Base-by-base conservation (phyloP, 2,113 vertebrate genomes). In the Camelus bactrianus region DNA sequence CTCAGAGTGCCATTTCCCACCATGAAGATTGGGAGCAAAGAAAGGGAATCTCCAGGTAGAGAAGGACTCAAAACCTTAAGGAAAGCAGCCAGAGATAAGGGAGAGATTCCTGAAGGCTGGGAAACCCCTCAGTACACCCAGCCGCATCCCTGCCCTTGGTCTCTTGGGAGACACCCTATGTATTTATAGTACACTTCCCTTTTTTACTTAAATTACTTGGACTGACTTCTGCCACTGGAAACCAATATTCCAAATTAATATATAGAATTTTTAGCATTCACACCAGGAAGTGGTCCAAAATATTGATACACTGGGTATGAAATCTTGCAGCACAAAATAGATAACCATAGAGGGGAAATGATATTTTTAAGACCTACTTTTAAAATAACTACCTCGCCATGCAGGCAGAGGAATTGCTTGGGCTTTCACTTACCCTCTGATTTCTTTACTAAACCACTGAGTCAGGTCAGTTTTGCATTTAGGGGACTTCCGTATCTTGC, bases 401-500 rank as follows among this genome's bases (percentile, higher is more conserved):
- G 54, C 62, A 48, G 86, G 38, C n/a, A 83, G 30, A 28, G 76
- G 75, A 85, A 93, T 48, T 11, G 56, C 75, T 12, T 7, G 3
- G 30, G 28, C 38, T 70, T 85, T 46, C 56, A 20, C 42, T 75
- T 86, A 38, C 84, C 52, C 69, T 75, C n/a, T 11, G 30, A 69
- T 28, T 72, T 83, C 50, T 82, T 77, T 46, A 52, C 8, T 24
- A 77, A 91, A 54, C 38, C 82, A 89, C 56, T n/a, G 73, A 94
- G 67, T 30, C 67, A 48, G 48, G 69, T 52, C 42, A 87, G 9
- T n/a, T 89, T 80, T 95, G 64, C 50, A 73, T 69, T 38, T 73
- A 38, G 56, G 90, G 96, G 79, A 93, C 87, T 96, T 95, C 96
- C 94, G 80, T 58, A 86, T 64, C 79, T 80, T 76, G 24, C 70